A percentile compares a stretch with the other conserved stretches of the same genome.
Conservation (phyloP, 2,113 vertebrate genomes). For the Lasiurus cinereus region DNA sequence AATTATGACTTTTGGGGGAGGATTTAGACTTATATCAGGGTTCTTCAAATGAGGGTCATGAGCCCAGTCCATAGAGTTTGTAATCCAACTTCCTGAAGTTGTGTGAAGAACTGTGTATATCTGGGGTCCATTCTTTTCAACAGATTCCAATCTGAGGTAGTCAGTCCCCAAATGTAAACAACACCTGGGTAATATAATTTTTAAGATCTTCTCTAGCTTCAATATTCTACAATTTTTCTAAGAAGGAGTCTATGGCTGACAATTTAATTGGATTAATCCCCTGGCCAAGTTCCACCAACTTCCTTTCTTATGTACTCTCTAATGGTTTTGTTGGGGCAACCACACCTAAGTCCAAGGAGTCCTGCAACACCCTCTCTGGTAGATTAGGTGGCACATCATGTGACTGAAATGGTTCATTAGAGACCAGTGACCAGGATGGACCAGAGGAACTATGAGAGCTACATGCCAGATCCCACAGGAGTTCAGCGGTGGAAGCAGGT, state of each 20-base stretch:
- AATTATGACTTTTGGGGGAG: not conserved
- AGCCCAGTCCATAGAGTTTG: not conserved
- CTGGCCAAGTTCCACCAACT: not conserved
- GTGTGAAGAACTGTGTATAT: not conserved
- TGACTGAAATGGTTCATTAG: constrained; percentile 68
- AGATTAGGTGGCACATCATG: constrained; percentile 62
- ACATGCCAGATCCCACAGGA: constrained; percentile 67
- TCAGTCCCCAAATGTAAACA: constrained; percentile 13
- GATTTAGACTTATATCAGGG: not conserved
- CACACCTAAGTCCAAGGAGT: constrained; percentile 48
- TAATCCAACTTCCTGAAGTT: not conserved
- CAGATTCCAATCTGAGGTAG: constrained; percentile 13
- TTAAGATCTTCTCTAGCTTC: constrained; percentile 48
- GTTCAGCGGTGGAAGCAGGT: constrained; percentile 76
- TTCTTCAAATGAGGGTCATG: not conserved
- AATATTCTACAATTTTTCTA: constrained; percentile 5
- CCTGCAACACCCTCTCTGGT: constrained; percentile 62
- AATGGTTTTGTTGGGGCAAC: constrained; percentile 70
- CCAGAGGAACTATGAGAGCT: constrained; percentile 52
- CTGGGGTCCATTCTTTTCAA: not conserved
- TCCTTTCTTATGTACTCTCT: constrained; percentile 16
- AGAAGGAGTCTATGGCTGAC: not conserved
- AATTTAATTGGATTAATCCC: constrained; percentile 17
- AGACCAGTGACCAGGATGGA: constrained; percentile 33
- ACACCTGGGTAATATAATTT: constrained; percentile 33